Evolutionary conservation across 2,113 vertebrate genomes (phyloP), one percentile per base, ranked within the genome.

Genomic region (Clarias batrachus): DNA sequence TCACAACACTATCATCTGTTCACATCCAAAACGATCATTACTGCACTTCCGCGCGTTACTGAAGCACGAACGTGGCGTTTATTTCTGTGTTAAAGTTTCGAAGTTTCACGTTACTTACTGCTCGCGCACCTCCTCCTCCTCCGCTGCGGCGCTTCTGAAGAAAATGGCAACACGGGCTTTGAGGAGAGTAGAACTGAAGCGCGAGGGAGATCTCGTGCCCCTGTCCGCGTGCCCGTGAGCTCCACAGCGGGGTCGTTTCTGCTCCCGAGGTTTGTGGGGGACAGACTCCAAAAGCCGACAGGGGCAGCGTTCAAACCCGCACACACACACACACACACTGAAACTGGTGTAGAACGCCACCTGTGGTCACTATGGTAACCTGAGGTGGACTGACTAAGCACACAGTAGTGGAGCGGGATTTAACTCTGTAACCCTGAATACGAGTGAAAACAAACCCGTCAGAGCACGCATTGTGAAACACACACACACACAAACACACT

Each of bases 21-120:
- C 16, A 6, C 60, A 66, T 66, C 16, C 9, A 66, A 56, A 77
- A 23, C 7, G 37, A 37, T 1, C 30, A 21, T 21, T 10, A 21
- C 23, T 41, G 9, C 70, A 23, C 17, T 41, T 25, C 6, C 11
- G 54, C 7, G n/a, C 25, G 16, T 27, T 16, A 13, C 1, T 27
- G 6, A 77, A 54, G 5, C 41, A n/a, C 13, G n/a, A n/a, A 48
- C 48, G 48, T 8, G 48, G 48, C 48, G 48, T 8, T 48, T 48
- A 8, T 48, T 48, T 8, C 48, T 8, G 48, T 8, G 48, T 48
- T 6, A 8, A 41, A 41, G 41, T 41, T 41, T 41, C 3, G 4
- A 41, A 83, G 87, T 88, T 90, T 89, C 54, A 70, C 25, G 41
- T 25, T 84, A 68, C 83, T 83, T 86, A 68, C 77, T 1, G 48